Percentiles rank a stretch among this genome's conserved stretches.
Conservation (phyloP, 2,113 vertebrate genomes). For the Alces alces region DNA sequence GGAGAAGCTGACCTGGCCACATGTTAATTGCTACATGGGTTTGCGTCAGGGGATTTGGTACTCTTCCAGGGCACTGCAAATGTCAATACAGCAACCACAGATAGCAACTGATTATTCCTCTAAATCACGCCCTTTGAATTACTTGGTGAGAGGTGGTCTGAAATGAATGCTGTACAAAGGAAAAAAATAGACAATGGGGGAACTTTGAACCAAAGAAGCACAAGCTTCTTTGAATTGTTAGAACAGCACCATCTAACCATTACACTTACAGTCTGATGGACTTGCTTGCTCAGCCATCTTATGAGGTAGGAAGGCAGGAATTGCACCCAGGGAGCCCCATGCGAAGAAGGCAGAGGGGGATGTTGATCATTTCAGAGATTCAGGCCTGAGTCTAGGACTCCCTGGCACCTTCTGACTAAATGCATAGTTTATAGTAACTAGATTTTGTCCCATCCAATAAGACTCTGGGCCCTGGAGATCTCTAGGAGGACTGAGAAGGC, state of each 20-base stretch:
- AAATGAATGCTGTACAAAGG: not conserved
- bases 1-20: not conserved
- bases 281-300: not conserved
- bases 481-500: not conserved
- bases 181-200: not conserved
- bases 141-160: not conserved
- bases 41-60: not conserved
- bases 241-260: fast-evolving
- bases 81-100: not conserved
- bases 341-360: not conserved
- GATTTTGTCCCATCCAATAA: not conserved
- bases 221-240: not conserved
- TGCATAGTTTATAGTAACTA: not conserved
- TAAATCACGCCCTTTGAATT: not conserved
- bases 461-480: not conserved
- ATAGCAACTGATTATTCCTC: not conserved
- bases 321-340: not conserved
- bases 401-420: not conserved
- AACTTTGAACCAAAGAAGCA: not conserved
- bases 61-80: not conserved
- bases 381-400: not conserved
- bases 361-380: not conserved
- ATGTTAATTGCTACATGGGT: not conserved
- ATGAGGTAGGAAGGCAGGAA: not conserved
- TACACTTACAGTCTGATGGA: not conserved